A percentile compares a stretch with the other conserved stretches of the same genome.
phyloP scores from a whole-genome alignment of 2,888 invertebrate genomes.

The Plebejus argus region DNA sequence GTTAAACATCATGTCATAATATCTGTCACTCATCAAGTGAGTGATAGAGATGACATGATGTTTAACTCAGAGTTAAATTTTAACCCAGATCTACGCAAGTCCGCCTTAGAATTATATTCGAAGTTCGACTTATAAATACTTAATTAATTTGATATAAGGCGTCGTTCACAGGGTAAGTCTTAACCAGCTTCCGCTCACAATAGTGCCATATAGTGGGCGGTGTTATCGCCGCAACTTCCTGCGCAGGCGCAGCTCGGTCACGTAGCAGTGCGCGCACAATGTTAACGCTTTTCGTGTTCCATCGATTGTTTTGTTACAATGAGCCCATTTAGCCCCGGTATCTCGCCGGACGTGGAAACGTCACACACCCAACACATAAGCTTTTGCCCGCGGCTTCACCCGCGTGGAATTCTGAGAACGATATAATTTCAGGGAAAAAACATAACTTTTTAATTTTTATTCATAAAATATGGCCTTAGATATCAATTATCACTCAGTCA shows the following conservation, averaged over 20 bases:
- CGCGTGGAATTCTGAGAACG: too few species aligned
- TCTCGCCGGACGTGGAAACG: conserved; percentile 47
- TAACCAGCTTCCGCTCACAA: conserved; percentile 40
- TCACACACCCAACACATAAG: conserved; percentile 29
- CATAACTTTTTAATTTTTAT: too few species aligned
- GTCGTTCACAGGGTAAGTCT: neutral
- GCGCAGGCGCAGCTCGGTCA: conserved; percentile 44
- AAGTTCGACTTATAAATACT: neutral
- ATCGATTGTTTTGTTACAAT: conserved; percentile 42
- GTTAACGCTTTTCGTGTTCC: conserved; percentile 43
- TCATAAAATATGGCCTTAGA: too few species aligned
- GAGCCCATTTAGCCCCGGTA: conserved; percentile 42
- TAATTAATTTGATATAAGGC: neutral
- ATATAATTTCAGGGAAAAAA: too few species aligned
- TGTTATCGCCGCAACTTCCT: conserved; percentile 49
- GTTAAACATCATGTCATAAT: too few species aligned
- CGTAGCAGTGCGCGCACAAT: conserved; percentile 48
- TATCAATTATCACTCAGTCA: too few species aligned
- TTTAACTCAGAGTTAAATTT: too few species aligned
- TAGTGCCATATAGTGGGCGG: conserved; percentile 40
- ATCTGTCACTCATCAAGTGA: too few species aligned
- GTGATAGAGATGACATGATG: too few species aligned
- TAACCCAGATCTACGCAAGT: too few species aligned
- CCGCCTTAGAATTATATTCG: neutral
- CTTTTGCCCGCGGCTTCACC: too few species aligned